Evolutionary conservation across 2,888 invertebrate species (phyloP).

Genomic region (Beris morrisii): DNA sequence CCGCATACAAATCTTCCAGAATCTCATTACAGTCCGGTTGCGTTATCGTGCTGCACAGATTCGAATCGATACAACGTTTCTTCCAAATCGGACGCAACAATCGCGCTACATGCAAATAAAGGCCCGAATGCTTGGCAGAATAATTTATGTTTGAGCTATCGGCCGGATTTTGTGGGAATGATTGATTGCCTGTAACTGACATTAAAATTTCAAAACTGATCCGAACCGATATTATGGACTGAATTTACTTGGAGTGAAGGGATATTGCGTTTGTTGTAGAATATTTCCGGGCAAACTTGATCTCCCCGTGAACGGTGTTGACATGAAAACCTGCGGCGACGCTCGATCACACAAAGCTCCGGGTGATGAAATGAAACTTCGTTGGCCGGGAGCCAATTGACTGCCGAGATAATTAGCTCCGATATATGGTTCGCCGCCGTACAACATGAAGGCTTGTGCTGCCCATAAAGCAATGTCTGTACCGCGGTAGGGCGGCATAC

Average conservation of each 20-base stretch:
- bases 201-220: neutral
- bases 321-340: constrained; percentile 50
- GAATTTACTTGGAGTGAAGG: constrained; percentile 55
- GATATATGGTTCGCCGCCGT: constrained; percentile 75
- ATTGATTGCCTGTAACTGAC: constrained; percentile 19
- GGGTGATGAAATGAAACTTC: constrained; percentile 37
- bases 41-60: constrained; percentile 70
- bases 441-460: constrained; percentile 87
- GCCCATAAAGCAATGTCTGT: constrained; percentile 82
- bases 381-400: constrained; percentile 41
- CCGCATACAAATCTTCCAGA: constrained; percentile 72
- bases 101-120: constrained; percentile 87
- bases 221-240: too few species aligned
- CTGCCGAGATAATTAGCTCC: constrained; percentile 29
- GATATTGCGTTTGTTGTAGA: constrained; percentile 55
- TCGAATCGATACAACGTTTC: constrained; percentile 69
- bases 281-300: constrained; percentile 47
- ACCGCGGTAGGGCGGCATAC: constrained; percentile 63
- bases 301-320: constrained; percentile 50
- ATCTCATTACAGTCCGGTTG: constrained; percentile 73
- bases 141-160: constrained; percentile 53
- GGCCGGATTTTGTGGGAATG: constrained; percentile 38
- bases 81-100: constrained; percentile 90
- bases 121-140: constrained; percentile 89
- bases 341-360: constrained; percentile 40